Percentiles rank a stretch among this genome's conserved stretches.
These are phyloP conservation scores for Drosophila nr. perissopoda DNA, from an alignment of 2,888 invertebrate genomes.

Conservation along the genomic window DNA sequence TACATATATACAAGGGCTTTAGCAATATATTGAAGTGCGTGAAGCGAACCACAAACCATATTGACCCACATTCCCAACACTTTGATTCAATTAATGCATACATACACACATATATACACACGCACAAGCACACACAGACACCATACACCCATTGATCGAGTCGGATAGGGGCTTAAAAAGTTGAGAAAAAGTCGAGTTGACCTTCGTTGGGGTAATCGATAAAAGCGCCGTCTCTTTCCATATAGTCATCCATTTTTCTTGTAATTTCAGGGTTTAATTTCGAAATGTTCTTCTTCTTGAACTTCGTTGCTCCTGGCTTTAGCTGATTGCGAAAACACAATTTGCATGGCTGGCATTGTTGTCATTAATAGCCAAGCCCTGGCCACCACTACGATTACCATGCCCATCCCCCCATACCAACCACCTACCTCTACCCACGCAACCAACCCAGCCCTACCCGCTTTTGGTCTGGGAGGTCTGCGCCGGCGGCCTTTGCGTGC, in stretches of 20 bases:
- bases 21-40: constrained; percentile 22
- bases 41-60: constrained; percentile 32
- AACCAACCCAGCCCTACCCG: background rate
- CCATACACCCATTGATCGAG: background rate
- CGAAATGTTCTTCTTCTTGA: constrained; percentile 24
- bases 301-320: constrained; percentile 28
- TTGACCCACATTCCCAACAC: constrained; percentile 49
- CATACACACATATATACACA: background rate
- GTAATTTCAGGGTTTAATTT: constrained; percentile 64
- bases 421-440: background rate
- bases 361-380: constrained; percentile 72
- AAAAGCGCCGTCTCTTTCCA: constrained; percentile 1
- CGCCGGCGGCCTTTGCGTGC: constrained; percentile 65
- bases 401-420: too few species aligned
- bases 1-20: background rate
- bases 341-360: constrained; percentile 46
- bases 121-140: too few species aligned
- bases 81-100: constrained; percentile 46
- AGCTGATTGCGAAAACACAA: constrained; percentile 45
- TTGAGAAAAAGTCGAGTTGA: constrained; percentile 25
- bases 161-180: background rate
- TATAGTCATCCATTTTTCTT: constrained; percentile 14
- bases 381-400: background rate
- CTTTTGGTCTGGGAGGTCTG: background rate
- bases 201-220: constrained; percentile 51